These are phyloP conservation scores for Dryobotodes eremita DNA, from an alignment of 2,888 invertebrate genomes.

Conservation along the genomic window DNA sequence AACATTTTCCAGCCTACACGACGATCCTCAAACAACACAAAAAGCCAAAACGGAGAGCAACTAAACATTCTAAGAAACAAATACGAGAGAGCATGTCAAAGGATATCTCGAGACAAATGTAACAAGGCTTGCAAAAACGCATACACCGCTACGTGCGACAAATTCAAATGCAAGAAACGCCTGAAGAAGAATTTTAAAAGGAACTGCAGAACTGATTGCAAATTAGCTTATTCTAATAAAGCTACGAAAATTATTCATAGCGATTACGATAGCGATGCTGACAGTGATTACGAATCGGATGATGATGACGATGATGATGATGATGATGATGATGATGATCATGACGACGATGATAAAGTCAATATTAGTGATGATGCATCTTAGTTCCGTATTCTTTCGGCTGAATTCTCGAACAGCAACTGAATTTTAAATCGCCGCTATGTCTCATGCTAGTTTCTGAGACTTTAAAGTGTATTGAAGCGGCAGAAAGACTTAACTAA, in stretches of 20 bases:
- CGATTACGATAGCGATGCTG: conserved; percentile 10
- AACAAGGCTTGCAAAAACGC: conserved; percentile 69
- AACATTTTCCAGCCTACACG: conserved; percentile 18
- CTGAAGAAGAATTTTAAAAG: conserved; percentile 66
- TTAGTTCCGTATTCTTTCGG: conserved; percentile 3
- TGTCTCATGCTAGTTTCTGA: no score
- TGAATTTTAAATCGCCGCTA: background rate
- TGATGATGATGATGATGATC: conserved; percentile 7
- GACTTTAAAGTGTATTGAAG: background rate
- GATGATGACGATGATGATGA: conserved; percentile 15
- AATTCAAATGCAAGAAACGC: conserved; percentile 59
- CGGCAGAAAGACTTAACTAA: background rate
- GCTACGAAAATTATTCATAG: conserved; percentile 26
- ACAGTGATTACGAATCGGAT: background rate
- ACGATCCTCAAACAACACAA: conserved; percentile 9
- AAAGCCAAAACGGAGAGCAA: background rate
- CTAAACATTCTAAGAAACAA: conserved; percentile 72
- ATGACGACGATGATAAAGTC: conserved; percentile 23
- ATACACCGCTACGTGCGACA: conserved; percentile 61
- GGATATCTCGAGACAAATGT: conserved; percentile 72
- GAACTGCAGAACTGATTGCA: conserved; percentile 72
- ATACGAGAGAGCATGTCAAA: conserved; percentile 75
- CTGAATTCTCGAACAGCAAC: background rate
- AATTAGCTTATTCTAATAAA: conserved; percentile 49
- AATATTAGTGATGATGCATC: background rate